Conservation (phyloP, 2,888 invertebrate species). For the Drosophila nr. medialis region DNA sequence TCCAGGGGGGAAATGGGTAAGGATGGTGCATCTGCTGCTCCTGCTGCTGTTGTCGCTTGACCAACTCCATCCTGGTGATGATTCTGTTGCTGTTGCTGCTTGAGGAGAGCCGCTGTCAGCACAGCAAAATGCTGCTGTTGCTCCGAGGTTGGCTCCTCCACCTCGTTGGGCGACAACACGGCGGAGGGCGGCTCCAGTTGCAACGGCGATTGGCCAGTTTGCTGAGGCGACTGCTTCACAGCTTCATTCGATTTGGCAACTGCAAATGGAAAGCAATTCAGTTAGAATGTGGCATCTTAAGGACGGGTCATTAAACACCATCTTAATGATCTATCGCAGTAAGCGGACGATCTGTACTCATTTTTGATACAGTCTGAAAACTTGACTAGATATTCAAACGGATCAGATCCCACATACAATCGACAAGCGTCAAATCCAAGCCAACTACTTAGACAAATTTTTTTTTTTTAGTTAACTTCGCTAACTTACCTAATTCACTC, state of each 20-base stretch:
- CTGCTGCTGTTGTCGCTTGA: conserved; percentile 40
- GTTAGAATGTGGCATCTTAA: not conserved
- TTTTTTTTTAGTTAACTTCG: not conserved
- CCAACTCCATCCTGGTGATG: conserved; percentile 58
- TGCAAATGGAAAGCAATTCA: not conserved
- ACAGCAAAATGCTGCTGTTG: conserved; percentile 67
- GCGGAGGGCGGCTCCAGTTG: conserved; percentile 9
- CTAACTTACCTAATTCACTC: conserved; percentile 44
- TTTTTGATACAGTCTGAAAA: too few species aligned
- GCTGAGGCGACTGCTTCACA: conserved; percentile 13
- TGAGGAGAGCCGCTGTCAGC: conserved; percentile 69
- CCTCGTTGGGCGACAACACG: conserved; percentile 28
- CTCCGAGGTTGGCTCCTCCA: conserved; percentile 29
- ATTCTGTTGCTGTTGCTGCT: conserved; percentile 62
- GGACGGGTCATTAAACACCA: not conserved
- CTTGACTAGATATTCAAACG: too few species aligned
- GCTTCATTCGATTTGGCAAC: conserved; percentile 22
- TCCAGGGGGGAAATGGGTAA: conserved; percentile 44
- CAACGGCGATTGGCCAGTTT: conserved; percentile 15
- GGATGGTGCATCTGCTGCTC: conserved; percentile 40
- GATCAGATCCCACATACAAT: not conserved
- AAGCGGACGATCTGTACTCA: too few species aligned
- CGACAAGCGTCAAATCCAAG: not conserved
- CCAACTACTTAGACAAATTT: not conserved
- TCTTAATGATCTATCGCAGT: too few species aligned